Percentiles rank a stretch among this genome's conserved stretches.
Evolutionary conservation across 2,113 vertebrate genomes (phyloP).

Genomic region (Azemiops feae): DNA sequence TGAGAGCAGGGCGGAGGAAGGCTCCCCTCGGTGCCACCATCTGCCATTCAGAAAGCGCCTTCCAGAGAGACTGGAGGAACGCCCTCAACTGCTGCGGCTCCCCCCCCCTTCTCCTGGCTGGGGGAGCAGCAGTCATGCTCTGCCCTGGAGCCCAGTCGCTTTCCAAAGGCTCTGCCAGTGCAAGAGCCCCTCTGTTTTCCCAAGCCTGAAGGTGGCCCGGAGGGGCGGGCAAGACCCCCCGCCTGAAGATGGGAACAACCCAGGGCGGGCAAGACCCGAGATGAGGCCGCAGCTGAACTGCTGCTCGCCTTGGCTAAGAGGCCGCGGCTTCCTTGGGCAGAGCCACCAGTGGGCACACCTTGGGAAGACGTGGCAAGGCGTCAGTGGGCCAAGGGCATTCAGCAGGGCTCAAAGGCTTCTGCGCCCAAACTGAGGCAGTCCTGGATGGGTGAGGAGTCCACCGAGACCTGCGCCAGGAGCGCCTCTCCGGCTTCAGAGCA

Average conservation of each 20-base stretch:
- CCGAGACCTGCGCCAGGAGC: not conserved
- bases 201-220: not conserved
- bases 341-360: not conserved
- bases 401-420: not conserved
- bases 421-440: not conserved
- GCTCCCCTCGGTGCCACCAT: not conserved
- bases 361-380: not conserved
- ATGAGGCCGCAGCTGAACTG: not conserved
- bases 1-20: not conserved
- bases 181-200: not conserved
- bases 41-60: not conserved
- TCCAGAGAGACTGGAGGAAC: not conserved
- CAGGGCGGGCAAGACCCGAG: not conserved
- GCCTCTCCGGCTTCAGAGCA: conserved; percentile 73
- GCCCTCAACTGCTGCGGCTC: no score
- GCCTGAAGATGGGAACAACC: not conserved
- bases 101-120: not conserved
- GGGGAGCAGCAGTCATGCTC: not conserved
- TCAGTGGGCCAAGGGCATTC: not conserved
- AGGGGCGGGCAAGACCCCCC: not conserved
- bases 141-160: not conserved
- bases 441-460: not conserved
- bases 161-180: not conserved
- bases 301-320: not conserved
- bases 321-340: not conserved